Percentiles rank a stretch among this genome's conserved stretches.
Evolutionary conservation across 2,888 invertebrate genomes (phyloP).

Genomic region (Hirtodrosophila cameraria): DNA sequence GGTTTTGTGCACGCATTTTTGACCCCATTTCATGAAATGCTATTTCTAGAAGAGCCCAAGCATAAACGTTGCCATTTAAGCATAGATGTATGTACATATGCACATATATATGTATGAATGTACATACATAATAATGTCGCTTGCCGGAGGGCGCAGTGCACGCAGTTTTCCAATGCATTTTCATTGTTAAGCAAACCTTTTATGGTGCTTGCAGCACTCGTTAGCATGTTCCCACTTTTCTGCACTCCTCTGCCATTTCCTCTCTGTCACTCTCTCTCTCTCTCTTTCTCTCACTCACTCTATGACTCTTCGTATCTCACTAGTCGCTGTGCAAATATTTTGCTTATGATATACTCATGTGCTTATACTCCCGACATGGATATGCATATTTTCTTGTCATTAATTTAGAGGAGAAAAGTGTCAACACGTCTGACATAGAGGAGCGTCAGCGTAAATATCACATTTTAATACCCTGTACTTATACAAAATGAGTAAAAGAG

Average conservation of each 20-base stretch:
- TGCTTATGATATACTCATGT: slow-evolving; percentile 53
- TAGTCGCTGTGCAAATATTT: slow-evolving; percentile 45
- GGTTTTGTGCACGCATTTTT: too few species aligned
- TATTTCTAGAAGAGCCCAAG: slow-evolving; percentile 31
- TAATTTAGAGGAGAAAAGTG: slow-evolving; percentile 53
- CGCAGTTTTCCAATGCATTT: slow-evolving; percentile 60
- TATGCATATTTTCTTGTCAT: slow-evolving; percentile 63
- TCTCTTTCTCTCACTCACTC: not conserved
- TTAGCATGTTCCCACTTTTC: slow-evolving; percentile 48
- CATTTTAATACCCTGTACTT: too few species aligned
- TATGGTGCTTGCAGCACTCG: slow-evolving; percentile 51
- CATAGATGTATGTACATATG: slow-evolving; percentile 1
- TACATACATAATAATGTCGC: not conserved
- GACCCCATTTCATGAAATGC: slow-evolving; percentile 22
- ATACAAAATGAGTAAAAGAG: too few species aligned
- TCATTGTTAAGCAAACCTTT: slow-evolving; percentile 60
- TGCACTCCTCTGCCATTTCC: not conserved
- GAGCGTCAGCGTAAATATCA: too few species aligned
- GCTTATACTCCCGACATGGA: slow-evolving; percentile 44
- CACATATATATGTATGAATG: not conserved
- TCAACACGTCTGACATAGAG: slow-evolving; percentile 39
- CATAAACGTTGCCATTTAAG: not conserved
- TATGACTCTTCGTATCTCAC: too few species aligned
- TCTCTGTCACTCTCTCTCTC: not conserved
- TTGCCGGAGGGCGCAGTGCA: not conserved